These are phyloP conservation scores for Malthinus seriepunctatus DNA, from an alignment of 2,888 invertebrate species.

Conservation along the genomic window DNA sequence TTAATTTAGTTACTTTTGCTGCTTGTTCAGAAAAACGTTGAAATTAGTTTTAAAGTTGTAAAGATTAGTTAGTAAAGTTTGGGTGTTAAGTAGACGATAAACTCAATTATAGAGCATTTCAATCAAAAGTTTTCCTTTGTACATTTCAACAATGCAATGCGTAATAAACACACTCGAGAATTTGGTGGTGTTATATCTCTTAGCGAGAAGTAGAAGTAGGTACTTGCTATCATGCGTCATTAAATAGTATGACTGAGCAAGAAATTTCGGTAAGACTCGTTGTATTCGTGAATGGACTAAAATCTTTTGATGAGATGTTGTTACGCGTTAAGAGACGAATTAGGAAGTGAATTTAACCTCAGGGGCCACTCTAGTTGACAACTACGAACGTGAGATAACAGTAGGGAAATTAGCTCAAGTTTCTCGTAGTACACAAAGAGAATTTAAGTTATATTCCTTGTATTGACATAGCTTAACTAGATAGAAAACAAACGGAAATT, in stretches of 20 bases:
- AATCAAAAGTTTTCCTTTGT: not conserved
- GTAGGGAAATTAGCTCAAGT: conserved; percentile 25
- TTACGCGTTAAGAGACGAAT: conserved; percentile 22
- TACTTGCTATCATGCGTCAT: conserved; percentile 6
- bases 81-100: not conserved
- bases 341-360: conserved; percentile 24
- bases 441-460: too few relatives aligned
- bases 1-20: too few relatives aligned
- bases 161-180: not conserved
- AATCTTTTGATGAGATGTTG: conserved; percentile 18
- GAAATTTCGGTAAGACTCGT: not conserved
- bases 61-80: too few relatives aligned
- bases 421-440: not conserved
- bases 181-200: not conserved
- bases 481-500: too few relatives aligned
- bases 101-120: not conserved
- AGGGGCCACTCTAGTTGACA: conserved; percentile 26
- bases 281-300: conserved; percentile 16
- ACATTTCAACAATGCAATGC: not conserved
- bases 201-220: not conserved
- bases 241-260: conserved; percentile 4
- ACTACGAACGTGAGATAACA: conserved; percentile 25
- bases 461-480: too few relatives aligned
- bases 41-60: too few relatives aligned
- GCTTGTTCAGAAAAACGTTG: too few relatives aligned